Percentiles rank a stretch among this genome's conserved stretches.
Conservation (phyloP, 2,888 invertebrate species). For the Drosophila multiciliata region DNA sequence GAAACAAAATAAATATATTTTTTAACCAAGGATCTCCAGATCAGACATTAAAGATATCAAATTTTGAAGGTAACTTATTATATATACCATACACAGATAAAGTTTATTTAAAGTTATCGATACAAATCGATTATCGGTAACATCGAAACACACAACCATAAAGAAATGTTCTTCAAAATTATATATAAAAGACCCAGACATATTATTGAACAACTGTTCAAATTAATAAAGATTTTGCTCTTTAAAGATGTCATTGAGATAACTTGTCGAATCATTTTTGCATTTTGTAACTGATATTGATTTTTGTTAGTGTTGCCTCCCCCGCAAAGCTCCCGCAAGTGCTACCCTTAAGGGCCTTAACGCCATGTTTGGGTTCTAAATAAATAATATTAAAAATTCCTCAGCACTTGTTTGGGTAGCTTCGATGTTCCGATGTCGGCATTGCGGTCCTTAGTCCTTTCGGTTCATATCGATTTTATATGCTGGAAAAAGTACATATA, state of each 20-base stretch:
- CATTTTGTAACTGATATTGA: constrained; percentile 48
- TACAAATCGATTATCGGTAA: neutral
- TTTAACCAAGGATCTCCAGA: neutral
- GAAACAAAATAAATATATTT: neutral
- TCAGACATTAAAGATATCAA: neutral
- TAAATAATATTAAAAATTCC: constrained; percentile 68
- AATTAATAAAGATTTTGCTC: neutral
- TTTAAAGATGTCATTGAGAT: constrained; percentile 30
- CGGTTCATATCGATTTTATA: constrained; percentile 74
- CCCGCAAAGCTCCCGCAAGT: neutral
- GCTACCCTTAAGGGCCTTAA: neutral
- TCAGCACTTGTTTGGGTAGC: constrained; percentile 40
- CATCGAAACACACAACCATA: neutral
- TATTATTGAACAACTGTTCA: neutral
- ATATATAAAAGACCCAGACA: neutral
- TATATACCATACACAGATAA: neutral
- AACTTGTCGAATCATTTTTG: constrained; percentile 23
- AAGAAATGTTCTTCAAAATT: neutral
- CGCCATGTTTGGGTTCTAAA: constrained; percentile 53
- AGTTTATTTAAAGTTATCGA: neutral
- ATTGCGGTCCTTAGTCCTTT: constrained; percentile 60
- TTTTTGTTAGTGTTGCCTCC: constrained; percentile 27
- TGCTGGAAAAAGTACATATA: constrained; percentile 34
- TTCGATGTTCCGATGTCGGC: constrained; percentile 42
- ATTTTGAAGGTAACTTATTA: neutral